Conservation (phyloP, 2,888 invertebrate species). For the Galeopsomyia nigrocyanea region DNA sequence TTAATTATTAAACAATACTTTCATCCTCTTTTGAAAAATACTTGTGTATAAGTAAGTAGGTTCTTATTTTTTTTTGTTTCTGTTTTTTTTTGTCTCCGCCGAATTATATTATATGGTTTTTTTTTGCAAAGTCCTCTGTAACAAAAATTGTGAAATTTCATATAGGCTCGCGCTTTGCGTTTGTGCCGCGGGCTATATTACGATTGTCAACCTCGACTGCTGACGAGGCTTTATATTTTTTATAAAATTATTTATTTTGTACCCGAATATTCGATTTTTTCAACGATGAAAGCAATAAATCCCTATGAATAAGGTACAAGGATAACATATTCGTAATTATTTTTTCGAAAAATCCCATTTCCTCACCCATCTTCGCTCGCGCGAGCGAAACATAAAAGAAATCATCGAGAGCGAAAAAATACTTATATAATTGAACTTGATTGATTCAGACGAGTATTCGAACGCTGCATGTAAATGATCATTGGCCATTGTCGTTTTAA, state of each 20-base stretch:
- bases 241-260: constrained; percentile 64
- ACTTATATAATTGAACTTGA: constrained; percentile 12
- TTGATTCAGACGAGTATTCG: constrained; percentile 23
- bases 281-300: constrained; percentile 40
- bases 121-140: constrained; percentile 10
- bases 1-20: too few species aligned
- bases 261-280: constrained; percentile 46
- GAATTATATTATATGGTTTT: constrained; percentile 26
- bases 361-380: background rate
- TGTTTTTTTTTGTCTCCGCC: constrained; percentile 18
- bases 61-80: background rate
- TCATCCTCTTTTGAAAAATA: too few species aligned
- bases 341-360: too few species aligned
- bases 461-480: constrained; percentile 26
- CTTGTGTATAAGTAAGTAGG: too few species aligned
- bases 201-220: background rate
- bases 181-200: background rate
- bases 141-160: constrained; percentile 10
- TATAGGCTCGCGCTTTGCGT: constrained; percentile 11
- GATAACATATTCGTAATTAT: constrained; percentile 3
- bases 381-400: background rate
- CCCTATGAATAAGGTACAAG: constrained; percentile 39
- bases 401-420: background rate
- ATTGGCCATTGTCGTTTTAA: constrained; percentile 35
- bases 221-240: constrained; percentile 61